Percentiles rank a stretch among this genome's conserved stretches.
Conservation (phyloP, 2,113 vertebrate species). For the Chaenogobius annularis region DNA sequence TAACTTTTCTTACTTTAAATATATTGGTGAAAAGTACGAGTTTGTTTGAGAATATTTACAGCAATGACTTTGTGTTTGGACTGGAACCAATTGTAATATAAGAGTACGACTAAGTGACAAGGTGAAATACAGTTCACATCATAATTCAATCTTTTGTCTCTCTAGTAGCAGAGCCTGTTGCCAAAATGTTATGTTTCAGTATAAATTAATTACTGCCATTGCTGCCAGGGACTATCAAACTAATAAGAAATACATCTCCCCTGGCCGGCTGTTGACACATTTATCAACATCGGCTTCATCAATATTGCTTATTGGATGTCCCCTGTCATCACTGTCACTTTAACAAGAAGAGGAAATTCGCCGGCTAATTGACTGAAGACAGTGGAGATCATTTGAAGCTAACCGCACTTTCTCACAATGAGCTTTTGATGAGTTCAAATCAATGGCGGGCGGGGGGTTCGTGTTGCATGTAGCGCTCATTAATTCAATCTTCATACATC, state of each 20-base stretch:
- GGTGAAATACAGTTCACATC: background rate
- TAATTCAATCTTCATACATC: slow-evolving; percentile 65
- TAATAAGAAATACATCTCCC: slow-evolving; percentile 29
- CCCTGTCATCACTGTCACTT: slow-evolving; percentile 54
- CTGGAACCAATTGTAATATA: background rate
- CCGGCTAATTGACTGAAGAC: slow-evolving; percentile 65
- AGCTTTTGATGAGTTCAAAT: slow-evolving; percentile 69
- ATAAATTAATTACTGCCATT: background rate
- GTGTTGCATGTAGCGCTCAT: slow-evolving; percentile 51
- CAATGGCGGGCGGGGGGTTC: slow-evolving; percentile 52
- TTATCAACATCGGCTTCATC: slow-evolving; percentile 56
- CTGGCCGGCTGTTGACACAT: slow-evolving; percentile 27
- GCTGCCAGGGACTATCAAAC: slow-evolving; percentile 5
- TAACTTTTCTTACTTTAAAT: too few species aligned
- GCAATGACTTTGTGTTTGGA: background rate
- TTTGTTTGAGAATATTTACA: background rate
- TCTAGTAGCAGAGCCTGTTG: slow-evolving; percentile 2
- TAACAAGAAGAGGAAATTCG: slow-evolving; percentile 55
- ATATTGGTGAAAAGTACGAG: background rate
- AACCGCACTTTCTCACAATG: slow-evolving; percentile 64
- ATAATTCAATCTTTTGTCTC: background rate
- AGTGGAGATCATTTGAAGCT: slow-evolving; percentile 62
- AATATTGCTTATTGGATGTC: slow-evolving; percentile 42
- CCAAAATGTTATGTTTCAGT: slow-evolving; percentile 11
- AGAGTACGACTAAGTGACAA: background rate